Conservation (phyloP, 2,113 vertebrate genomes). For the Callocephalon fimbriatum region DNA sequence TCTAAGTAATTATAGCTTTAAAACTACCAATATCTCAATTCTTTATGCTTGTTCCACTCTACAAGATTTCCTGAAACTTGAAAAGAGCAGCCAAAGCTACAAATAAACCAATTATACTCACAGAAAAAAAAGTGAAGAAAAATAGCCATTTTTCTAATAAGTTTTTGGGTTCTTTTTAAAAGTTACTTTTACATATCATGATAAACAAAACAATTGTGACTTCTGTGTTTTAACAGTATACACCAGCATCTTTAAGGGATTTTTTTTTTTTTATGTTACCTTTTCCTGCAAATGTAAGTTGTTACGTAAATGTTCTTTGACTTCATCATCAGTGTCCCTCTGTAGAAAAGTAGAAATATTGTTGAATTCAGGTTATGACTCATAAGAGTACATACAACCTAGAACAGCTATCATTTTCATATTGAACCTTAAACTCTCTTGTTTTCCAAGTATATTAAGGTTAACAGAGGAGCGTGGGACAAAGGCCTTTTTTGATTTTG, state of each 20-base stretch:
- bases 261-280: slow-evolving; percentile 74
- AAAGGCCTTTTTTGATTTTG: not conserved
- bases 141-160: not conserved
- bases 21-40: not conserved
- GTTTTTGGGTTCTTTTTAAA: not conserved
- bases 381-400: not conserved
- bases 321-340: slow-evolving; percentile 97
- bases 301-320: slow-evolving; percentile 91
- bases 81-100: not conserved
- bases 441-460: not conserved
- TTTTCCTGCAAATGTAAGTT: slow-evolving; percentile 96
- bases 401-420: not conserved
- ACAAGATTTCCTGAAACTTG: not conserved
- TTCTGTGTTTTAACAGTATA: not conserved
- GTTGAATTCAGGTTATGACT: not conserved
- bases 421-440: not conserved
- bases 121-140: not conserved
- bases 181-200: not conserved
- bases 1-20: not conserved
- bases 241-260: not conserved
- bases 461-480: not conserved
- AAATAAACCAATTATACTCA: not conserved
- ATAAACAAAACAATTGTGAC: not conserved
- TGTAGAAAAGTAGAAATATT: slow-evolving; percentile 67
- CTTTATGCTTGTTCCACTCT: not conserved